Evolutionary conservation across 2,797 vertebrate genomes (phyloP).

Genomic region (Clarias fuscus): DNA sequence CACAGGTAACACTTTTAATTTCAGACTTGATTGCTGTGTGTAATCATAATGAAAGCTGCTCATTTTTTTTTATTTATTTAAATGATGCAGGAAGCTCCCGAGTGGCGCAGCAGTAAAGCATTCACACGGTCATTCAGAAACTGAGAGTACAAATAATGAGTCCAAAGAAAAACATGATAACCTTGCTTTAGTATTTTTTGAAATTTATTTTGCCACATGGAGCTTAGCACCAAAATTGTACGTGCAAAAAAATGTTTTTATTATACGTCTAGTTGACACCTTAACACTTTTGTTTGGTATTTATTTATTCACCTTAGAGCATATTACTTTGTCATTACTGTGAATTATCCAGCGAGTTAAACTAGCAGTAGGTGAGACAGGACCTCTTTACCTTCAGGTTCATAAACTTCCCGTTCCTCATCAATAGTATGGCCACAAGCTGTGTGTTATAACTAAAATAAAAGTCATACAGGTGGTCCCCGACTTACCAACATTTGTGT

Average conservation of each 20-base stretch:
- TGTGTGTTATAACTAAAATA: not conserved
- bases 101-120: not conserved
- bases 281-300: not conserved
- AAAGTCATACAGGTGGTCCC: no score
- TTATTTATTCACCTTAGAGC: not conserved
- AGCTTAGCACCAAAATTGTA: no score
- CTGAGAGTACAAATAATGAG: not conserved
- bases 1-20: slow-evolving; percentile 81
- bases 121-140: not conserved
- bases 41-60: not conserved
- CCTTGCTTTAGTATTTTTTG: not conserved
- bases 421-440: not conserved
- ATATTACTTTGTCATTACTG: not conserved
- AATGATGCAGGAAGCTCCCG: not conserved
- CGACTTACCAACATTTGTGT: no score
- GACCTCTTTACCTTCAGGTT: not conserved
- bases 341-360: slow-evolving; percentile 10
- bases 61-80: not conserved
- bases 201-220: not conserved
- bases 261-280: not conserved
- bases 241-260: not conserved
- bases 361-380: not conserved
- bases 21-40: not conserved
- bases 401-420: not conserved
- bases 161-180: not conserved